phyloP scores from a whole-genome alignment of 2,113 vertebrate species.

The Halichoeres trimaculatus region DNA sequence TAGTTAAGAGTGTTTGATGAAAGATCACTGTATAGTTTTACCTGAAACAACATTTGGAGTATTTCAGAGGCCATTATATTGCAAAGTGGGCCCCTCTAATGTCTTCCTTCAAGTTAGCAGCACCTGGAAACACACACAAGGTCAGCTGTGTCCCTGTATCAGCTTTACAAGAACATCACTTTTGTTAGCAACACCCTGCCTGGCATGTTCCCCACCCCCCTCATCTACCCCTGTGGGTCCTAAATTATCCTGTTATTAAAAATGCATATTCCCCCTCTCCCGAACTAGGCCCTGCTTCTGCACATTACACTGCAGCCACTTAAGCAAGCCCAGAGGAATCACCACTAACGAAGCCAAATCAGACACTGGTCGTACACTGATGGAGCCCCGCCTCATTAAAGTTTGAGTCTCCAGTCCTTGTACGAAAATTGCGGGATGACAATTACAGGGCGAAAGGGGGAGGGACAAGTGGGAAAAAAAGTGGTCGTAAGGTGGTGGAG shows the following conservation, averaged over 20 bases:
- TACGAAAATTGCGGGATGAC: constrained; percentile 62
- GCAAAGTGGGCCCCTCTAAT: too few species aligned
- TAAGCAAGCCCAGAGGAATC: constrained; percentile 78
- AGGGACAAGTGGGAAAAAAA: constrained; percentile 24
- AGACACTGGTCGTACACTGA: constrained; percentile 62
- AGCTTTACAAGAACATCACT: constrained; percentile 32
- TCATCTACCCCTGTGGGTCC: constrained; percentile 42
- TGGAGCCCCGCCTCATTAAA: constrained; percentile 77
- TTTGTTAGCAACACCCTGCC: constrained; percentile 50
- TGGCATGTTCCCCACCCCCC: constrained; percentile 12
- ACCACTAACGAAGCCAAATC: constrained; percentile 69
- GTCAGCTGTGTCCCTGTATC: constrained; percentile 27
- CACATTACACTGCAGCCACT: constrained; percentile 81
- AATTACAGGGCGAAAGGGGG: constrained; percentile 60
- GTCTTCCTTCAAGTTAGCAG: too few species aligned
- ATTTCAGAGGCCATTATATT: too few species aligned
- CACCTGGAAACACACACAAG: neutral
- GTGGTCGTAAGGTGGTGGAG: constrained; percentile 33
- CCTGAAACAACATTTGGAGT: too few species aligned
- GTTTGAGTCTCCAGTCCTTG: constrained; percentile 65
- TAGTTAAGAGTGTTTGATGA: too few species aligned
- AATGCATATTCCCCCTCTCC: constrained; percentile 64
- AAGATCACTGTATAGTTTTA: too few species aligned
- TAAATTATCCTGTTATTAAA: constrained; percentile 79
- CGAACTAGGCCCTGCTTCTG: constrained; percentile 61